Evolutionary conservation across 1,140 invertebrate species (phyloP).

Genomic region (Globodera ellingtonae): DNA sequence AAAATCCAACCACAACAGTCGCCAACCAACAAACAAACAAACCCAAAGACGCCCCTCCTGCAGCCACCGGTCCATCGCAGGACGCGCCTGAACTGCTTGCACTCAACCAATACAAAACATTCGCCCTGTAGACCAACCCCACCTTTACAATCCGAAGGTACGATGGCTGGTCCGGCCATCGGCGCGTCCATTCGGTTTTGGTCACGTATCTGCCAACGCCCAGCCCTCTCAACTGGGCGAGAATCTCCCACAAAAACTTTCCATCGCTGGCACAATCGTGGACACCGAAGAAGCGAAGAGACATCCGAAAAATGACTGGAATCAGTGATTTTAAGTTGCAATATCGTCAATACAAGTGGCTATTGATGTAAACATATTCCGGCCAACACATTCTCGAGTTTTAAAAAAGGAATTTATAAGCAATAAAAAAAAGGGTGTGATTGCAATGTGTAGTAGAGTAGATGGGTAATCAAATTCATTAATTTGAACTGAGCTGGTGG

Average conservation of each 20-base stretch:
- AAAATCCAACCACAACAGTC: neutral
- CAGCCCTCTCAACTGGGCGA: conserved; percentile 55
- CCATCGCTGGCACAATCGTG: conserved; percentile 56
- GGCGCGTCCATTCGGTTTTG: conserved; percentile 60
- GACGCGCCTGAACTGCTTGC: conserved; percentile 52
- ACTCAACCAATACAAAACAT: neutral
- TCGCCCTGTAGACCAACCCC: conserved; percentile 6
- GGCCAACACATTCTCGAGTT: no score
- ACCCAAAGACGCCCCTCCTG: conserved; percentile 52
- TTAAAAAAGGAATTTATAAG: neutral
- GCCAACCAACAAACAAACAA: neutral
- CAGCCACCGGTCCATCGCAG: conserved; percentile 63
- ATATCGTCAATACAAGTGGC: no score
- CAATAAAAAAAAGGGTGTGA: neutral
- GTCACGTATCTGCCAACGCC: conserved; percentile 37
- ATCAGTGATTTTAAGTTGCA: neutral
- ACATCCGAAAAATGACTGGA: conserved; percentile 13
- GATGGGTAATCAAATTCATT: neutral
- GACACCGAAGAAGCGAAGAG: conserved; percentile 68
- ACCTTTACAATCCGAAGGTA: conserved; percentile 61
- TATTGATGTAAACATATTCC: no score
- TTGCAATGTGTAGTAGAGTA: neutral
- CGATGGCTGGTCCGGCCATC: conserved; percentile 62
- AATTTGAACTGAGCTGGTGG: neutral
- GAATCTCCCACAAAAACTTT: conserved; percentile 63